phyloP scores from a whole-genome alignment of 2,113 vertebrate species.

The Pyrgilauda ruficollis region DNA sequence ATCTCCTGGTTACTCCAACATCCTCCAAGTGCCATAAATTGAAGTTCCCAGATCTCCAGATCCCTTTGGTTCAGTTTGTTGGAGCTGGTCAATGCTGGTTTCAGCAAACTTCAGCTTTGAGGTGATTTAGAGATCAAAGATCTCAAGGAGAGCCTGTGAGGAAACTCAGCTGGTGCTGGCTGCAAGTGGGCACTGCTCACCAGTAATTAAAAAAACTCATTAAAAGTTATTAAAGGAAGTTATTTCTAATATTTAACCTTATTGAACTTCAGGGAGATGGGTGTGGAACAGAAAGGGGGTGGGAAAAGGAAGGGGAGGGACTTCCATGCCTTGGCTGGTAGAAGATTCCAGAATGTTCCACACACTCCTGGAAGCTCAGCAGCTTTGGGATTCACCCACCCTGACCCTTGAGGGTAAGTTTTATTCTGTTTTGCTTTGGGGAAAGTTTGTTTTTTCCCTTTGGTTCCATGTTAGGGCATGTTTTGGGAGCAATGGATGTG shows the following conservation, averaged over 20 bases:
- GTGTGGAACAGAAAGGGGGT: background rate
- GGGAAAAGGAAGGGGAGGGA: background rate
- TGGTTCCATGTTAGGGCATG: fast-evolving
- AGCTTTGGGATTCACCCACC: too few relatives aligned
- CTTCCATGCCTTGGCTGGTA: fast-evolving
- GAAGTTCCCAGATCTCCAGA: fast-evolving
- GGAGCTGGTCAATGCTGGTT: background rate
- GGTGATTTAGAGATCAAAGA: background rate
- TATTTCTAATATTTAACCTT: fast-evolving
- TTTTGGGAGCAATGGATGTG: fast-evolving
- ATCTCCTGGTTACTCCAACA: background rate
- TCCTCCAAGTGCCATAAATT: background rate
- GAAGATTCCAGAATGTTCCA: background rate
- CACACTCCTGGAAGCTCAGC: fast-evolving
- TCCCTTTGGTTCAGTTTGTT: background rate
- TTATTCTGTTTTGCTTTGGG: too few relatives aligned
- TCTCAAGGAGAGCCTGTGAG: background rate
- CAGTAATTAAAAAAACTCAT: too few relatives aligned
- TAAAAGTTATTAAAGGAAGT: background rate
- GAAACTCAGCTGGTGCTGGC: fast-evolving
- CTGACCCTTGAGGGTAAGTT: fast-evolving
- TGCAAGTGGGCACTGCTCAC: background rate
- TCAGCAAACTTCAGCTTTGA: background rate
- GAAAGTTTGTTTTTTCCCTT: too few relatives aligned
- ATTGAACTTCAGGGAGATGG: background rate